Evolutionary conservation across 2,797 vertebrate species (phyloP).

Genomic region (Gobionotothen gibberifrons): DNA sequence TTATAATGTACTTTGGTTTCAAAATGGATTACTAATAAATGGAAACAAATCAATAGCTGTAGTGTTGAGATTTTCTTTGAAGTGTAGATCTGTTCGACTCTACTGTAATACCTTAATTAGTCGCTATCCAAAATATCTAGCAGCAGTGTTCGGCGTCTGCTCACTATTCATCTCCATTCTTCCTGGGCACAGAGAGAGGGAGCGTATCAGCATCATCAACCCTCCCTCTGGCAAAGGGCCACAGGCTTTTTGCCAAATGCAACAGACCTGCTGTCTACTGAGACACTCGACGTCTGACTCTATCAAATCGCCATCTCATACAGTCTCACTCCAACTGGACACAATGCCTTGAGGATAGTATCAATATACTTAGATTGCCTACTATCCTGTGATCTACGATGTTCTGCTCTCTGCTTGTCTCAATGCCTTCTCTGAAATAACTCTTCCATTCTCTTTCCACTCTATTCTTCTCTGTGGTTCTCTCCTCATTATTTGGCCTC

Average conservation of each 20-base stretch:
- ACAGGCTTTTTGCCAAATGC: constrained; percentile 60
- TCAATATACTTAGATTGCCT: neutral
- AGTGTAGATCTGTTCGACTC: neutral
- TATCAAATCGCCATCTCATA: constrained; percentile 42
- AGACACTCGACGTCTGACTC: constrained; percentile 30
- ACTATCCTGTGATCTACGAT: constrained; percentile 4
- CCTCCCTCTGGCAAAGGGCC: constrained; percentile 53
- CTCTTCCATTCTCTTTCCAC: neutral
- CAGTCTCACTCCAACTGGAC: constrained; percentile 19
- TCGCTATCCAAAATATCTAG: constrained; percentile 8
- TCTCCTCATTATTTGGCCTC: neutral
- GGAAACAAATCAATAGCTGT: neutral
- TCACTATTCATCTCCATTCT: constrained; percentile 28
- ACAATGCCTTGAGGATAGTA: constrained; percentile 19
- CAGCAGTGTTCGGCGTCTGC: constrained; percentile 4
- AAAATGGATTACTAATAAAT: neutral
- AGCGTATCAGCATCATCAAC: constrained; percentile 28
- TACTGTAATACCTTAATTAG: neutral
- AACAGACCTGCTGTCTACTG: constrained; percentile 50
- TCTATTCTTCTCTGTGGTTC: neutral
- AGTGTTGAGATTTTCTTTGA: neutral
- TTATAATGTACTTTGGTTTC: neutral
- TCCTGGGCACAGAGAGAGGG: constrained; percentile 7
- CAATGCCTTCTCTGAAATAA: neutral
- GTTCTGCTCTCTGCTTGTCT: neutral